Evolutionary conservation across 30 jellyfish, hydroid and myxozoan species (phyloP).

Genomic region (Hydra vulgaris): DNA sequence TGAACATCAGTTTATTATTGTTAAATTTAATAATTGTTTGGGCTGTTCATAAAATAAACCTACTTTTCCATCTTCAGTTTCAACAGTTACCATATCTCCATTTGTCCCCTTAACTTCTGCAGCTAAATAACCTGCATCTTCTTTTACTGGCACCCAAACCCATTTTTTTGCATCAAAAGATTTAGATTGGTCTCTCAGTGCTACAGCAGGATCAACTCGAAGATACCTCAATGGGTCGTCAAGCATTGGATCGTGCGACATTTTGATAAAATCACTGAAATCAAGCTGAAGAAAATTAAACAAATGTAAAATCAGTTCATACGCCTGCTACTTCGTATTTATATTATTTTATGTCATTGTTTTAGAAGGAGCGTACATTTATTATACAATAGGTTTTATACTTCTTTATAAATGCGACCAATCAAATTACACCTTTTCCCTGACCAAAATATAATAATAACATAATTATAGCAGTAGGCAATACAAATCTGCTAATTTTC

Average conservation of each 20-base stretch:
- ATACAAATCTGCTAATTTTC: neutral
- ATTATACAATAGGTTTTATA: neutral
- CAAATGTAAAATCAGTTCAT: neutral
- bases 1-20: no score
- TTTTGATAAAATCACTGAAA: neutral
- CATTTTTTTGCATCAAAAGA: conserved; percentile 90
- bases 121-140: conserved; percentile 59
- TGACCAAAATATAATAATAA: neutral
- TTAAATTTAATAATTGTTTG: no score
- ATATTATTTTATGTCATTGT: neutral
- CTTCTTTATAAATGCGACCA: neutral
- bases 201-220: conserved; percentile 73
- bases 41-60: neutral
- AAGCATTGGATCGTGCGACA: neutral
- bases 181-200: conserved; percentile 82
- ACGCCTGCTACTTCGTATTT: neutral
- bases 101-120: conserved; percentile 53
- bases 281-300: neutral
- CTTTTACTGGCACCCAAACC: conserved; percentile 91
- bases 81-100: conserved; percentile 73
- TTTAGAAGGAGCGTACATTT: neutral
- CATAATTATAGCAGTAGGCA: neutral
- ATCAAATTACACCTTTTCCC: neutral
- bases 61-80: conserved; percentile 90
- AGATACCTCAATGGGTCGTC: conserved; percentile 64